Base-by-base conservation (phyloP, 1,140 invertebrate genomes). In the Drosophila jambulina region DNA sequence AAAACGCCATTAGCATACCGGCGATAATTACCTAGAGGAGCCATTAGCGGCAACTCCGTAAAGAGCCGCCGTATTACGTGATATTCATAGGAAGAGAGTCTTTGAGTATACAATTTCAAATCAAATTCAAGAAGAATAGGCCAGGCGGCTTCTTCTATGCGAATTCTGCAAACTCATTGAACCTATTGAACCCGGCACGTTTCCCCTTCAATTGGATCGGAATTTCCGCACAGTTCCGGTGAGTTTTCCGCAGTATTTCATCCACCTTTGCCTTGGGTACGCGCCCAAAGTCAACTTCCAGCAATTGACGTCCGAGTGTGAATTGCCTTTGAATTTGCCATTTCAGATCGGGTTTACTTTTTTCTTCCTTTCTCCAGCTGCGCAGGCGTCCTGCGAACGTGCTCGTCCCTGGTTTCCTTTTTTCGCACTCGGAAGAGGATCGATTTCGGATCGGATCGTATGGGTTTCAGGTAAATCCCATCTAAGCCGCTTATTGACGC, bases 1-100 rank as follows among this genome's bases (percentile, higher is more conserved):
- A 88, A 88, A 90, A 91, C 54, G 59, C 85, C 85, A 90, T 90
- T 90, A 90, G 85, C 85, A 90, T 85, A 91, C 68, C 62, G 67
- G 27, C 64, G 85, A 85, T 90, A 90, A 90, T 90, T 90, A 75
- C 71, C 70, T 74, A 70, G 68, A 46, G 36, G 46, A 70, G 61
- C 85, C 86, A 90, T 90, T 90, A 90, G 85, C 85, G 83, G 68
- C 68, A 42, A 57, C 70, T 63, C 62, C 49, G 69, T 71, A 81
- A 88, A 85, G 38, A 85, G 85, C 85, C 56, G 82, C 85, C 75
- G 85, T 75, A 91, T 90, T 90, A 90, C 85, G 80, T 88, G 86
- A 86, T 88, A 80, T 82, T 57, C 62, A 61, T 38, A 42, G 27
- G 15, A 27, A 27, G 25, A 38, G 46, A 45, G 42, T 38, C 51